phyloP scores from a whole-genome alignment of 1,140 invertebrate genomes.

The Cotesia typhae region DNA sequence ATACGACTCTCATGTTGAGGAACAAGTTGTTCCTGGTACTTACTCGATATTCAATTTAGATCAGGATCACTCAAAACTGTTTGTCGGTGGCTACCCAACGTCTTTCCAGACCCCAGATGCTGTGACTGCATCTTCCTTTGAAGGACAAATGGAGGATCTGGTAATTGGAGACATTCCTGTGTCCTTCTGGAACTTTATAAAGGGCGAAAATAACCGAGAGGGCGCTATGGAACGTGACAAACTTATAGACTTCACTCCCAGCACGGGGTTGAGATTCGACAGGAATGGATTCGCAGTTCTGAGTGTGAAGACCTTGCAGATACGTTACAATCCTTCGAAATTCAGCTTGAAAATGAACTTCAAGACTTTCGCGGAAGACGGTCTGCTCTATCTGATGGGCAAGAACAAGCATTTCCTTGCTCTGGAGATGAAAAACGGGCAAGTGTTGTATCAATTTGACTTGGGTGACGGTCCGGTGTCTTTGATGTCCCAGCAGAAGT shows the following conservation, averaged over 20 bases:
- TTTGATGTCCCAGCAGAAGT: constrained; percentile 69
- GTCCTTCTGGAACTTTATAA: constrained; percentile 94
- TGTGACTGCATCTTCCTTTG: constrained; percentile 79
- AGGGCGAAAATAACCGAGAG: constrained; percentile 78
- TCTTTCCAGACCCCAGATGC: constrained; percentile 74
- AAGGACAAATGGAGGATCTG: constrained; percentile 90
- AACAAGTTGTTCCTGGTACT: constrained; percentile 73
- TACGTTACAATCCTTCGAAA: constrained; percentile 67
- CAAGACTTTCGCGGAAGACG: constrained; percentile 86
- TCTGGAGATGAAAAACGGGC: constrained; percentile 82
- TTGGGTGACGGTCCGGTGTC: constrained; percentile 71
- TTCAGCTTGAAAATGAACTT: constrained; percentile 77
- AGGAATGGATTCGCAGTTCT: constrained; percentile 85
- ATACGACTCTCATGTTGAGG: constrained; percentile 67
- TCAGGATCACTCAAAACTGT: constrained; percentile 84
- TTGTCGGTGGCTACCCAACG: constrained; percentile 87
- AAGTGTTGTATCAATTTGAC: constrained; percentile 76
- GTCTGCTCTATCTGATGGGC: constrained; percentile 87
- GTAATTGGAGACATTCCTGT: constrained; percentile 87
- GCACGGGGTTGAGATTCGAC: constrained; percentile 84
- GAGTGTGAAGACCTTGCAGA: constrained; percentile 66
- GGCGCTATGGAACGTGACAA: constrained; percentile 78
- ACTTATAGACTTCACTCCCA: constrained; percentile 70
- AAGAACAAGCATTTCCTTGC: constrained; percentile 81
- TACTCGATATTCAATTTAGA: constrained; percentile 89